Percentiles rank a stretch among this genome's conserved stretches.
Conservation (phyloP, 2,113 vertebrate species). For the Anhinga anhinga region DNA sequence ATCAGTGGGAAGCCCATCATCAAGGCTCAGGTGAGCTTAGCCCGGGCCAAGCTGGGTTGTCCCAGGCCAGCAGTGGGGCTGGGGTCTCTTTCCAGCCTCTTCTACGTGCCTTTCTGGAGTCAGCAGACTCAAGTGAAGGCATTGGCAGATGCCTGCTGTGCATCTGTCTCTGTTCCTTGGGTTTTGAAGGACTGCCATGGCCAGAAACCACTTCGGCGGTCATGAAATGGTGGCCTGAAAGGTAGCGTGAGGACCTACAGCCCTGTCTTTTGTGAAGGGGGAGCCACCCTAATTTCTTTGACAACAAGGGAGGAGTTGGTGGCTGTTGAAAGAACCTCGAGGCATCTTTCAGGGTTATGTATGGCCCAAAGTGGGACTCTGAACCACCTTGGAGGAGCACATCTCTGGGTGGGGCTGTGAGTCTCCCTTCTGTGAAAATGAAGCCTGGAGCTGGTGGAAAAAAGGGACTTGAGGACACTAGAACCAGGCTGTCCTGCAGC, state of each 20-base stretch:
- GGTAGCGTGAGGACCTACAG: neutral
- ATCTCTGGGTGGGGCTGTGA: neutral
- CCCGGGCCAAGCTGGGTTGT: neutral
- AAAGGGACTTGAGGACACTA: neutral
- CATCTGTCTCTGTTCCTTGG: neutral
- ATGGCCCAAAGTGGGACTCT: too few species aligned
- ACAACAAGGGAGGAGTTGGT: neutral
- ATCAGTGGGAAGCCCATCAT: constrained; percentile 40
- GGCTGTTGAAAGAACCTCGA: neutral
- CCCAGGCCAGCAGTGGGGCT: neutral
- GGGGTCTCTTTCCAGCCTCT: neutral
- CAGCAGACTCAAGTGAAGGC: neutral
- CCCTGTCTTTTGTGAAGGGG: neutral
- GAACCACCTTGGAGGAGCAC: neutral
- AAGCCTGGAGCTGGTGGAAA: neutral
- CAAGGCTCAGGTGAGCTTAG: neutral
- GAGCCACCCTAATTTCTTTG: neutral
- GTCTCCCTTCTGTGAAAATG: neutral
- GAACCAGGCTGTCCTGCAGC: neutral
- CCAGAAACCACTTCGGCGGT: neutral
- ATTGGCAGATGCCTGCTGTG: neutral
- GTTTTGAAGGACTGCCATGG: neutral
- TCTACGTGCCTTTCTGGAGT: neutral
- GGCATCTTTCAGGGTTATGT: neutral
- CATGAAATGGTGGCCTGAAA: neutral